A percentile compares a stretch with the other conserved stretches of the same genome.
Conservation (phyloP, 2,888 invertebrate species). For the Pandemis cinnamomeana region DNA sequence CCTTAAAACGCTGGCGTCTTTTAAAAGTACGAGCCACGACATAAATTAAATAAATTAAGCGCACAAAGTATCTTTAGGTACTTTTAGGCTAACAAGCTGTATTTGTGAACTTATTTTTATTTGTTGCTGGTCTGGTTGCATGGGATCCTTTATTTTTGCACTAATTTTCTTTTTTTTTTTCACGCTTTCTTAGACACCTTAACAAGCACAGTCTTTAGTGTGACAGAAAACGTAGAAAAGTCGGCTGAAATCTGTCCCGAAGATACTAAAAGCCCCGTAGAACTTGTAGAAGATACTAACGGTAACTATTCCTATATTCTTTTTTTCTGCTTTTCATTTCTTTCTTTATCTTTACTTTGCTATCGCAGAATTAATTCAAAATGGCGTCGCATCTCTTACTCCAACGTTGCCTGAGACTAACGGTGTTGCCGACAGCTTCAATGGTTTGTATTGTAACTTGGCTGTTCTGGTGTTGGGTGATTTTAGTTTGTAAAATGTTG, state of each 20-base stretch:
- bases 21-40: neutral
- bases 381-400: conserved; percentile 37
- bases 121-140: conserved; percentile 49
- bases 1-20: neutral
- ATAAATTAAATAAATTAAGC: neutral
- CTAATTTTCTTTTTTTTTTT: conserved; percentile 44
- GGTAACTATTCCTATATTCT: conserved; percentile 44
- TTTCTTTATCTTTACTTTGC: conserved; percentile 44
- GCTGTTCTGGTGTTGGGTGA: conserved; percentile 30
- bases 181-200: conserved; percentile 57
- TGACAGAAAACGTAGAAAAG: conserved; percentile 48
- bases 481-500: conserved; percentile 37
- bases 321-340: conserved; percentile 37
- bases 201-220: conserved; percentile 56
- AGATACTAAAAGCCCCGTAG: conserved; percentile 48
- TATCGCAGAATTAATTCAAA: conserved; percentile 48
- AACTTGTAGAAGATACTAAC: conserved; percentile 47
- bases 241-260: conserved; percentile 43
- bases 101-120: conserved; percentile 16
- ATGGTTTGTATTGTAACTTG: conserved; percentile 48
- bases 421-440: conserved; percentile 41
- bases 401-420: conserved; percentile 40
- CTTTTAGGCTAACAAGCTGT: neutral
- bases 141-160: conserved; percentile 48
- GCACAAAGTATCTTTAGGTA: neutral